These are phyloP conservation scores for Euproctis similis DNA, from an alignment of 2,888 invertebrate genomes.

Conservation along the genomic window DNA sequence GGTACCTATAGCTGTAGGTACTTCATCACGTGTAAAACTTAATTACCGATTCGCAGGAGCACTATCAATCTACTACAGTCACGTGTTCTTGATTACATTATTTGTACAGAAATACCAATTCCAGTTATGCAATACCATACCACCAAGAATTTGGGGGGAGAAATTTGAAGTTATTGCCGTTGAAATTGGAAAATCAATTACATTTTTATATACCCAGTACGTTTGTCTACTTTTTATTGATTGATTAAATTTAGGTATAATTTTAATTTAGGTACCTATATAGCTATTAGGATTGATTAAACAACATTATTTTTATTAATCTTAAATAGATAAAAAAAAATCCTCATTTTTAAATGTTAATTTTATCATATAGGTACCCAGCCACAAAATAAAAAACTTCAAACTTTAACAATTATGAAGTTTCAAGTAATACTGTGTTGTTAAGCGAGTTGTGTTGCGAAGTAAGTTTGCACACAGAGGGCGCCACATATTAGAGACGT, in stretches of 20 bases:
- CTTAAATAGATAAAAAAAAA: too few species aligned
- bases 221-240: too few species aligned
- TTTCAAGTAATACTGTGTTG: conserved; percentile 35
- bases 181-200: not conserved
- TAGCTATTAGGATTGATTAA: too few species aligned
- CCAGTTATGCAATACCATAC: conserved; percentile 28
- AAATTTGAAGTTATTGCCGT: conserved; percentile 29
- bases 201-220: too few species aligned
- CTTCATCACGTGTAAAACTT: too few species aligned
- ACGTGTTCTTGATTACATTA: conserved; percentile 51
- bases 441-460: conserved; percentile 26
- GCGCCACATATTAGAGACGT: conserved; percentile 33
- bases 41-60: conserved; percentile 44
- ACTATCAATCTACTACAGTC: conserved; percentile 46
- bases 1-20: too few species aligned
- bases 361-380: too few species aligned
- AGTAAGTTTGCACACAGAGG: conserved; percentile 32
- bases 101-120: conserved; percentile 25
- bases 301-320: too few species aligned
- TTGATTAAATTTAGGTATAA: too few species aligned
- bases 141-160: conserved; percentile 30
- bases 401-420: conserved; percentile 33
- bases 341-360: too few species aligned
- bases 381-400: conserved; percentile 27
- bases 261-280: too few species aligned